phyloP scores from a whole-genome alignment of 2,797 vertebrate genomes.

The Acanthiza pusilla region DNA sequence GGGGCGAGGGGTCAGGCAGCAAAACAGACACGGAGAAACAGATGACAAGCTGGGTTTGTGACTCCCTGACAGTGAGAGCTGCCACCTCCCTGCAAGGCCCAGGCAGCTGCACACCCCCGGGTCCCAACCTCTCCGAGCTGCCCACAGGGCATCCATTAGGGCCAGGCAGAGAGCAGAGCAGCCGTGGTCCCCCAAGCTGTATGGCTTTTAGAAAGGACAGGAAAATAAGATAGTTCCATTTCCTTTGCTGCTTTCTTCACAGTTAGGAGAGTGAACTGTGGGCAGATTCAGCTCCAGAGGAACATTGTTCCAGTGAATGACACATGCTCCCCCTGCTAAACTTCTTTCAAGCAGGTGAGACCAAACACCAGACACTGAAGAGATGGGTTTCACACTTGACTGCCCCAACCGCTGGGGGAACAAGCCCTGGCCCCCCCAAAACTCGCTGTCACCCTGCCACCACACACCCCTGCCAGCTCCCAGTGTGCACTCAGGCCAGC shows the following conservation, averaged over 20 bases:
- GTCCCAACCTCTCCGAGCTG: not conserved
- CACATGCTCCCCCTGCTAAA: not conserved
- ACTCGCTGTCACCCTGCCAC: not conserved
- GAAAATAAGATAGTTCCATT: not conserved
- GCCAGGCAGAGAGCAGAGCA: not conserved
- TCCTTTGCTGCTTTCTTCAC: not conserved
- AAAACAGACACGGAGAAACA: not conserved
- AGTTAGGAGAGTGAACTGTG: not conserved
- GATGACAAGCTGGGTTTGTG: not conserved
- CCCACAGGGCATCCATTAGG: accelerated
- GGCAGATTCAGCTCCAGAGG: not conserved
- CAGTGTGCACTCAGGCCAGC: not conserved
- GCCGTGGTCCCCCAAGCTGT: not conserved
- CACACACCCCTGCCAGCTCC: accelerated
- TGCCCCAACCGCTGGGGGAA: not conserved
- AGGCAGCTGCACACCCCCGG: accelerated
- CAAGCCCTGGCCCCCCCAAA: not conserved
- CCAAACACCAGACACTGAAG: accelerated
- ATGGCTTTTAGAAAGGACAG: not conserved
- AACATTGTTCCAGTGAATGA: accelerated
- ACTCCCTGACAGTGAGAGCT: not conserved
- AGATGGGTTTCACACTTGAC: not conserved
- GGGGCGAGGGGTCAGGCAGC: not conserved
- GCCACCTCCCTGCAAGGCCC: not conserved
- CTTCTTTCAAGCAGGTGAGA: not conserved